Evolutionary conservation across 2,113 vertebrate species (phyloP).

Genomic region (Sciurus niger): DNA sequence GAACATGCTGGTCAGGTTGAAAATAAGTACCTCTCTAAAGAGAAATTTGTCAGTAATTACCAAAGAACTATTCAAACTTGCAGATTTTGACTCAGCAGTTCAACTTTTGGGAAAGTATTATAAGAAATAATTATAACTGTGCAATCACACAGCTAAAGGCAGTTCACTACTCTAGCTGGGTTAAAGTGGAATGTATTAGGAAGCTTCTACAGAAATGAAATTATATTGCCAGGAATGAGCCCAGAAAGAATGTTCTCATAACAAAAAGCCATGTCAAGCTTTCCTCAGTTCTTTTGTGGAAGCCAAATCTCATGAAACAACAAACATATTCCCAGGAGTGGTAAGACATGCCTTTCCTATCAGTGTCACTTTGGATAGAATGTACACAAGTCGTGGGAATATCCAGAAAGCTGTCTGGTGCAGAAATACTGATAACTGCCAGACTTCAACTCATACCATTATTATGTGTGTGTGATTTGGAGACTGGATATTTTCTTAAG

Average conservation of each 20-base stretch:
- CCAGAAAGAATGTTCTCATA: conserved; percentile 73
- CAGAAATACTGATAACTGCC: conserved; percentile 59
- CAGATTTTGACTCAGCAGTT: not conserved
- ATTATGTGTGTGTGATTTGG: not conserved
- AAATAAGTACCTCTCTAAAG: not conserved
- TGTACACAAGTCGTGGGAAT: conserved; percentile 85
- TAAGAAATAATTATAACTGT: conserved; percentile 14
- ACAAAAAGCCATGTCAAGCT: conserved; percentile 65
- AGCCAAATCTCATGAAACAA: conserved; percentile 78
- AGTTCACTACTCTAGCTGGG: too few species aligned
- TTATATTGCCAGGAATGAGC: conserved; percentile 39
- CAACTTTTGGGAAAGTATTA: not conserved
- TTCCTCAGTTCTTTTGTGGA: conserved; percentile 68
- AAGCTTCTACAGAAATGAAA: conserved; percentile 53
- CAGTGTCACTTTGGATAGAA: conserved; percentile 76
- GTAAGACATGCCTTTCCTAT: conserved; percentile 82
- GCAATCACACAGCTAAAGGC: not conserved
- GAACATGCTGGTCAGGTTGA: not conserved
- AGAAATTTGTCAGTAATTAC: not conserved
- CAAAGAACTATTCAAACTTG: not conserved
- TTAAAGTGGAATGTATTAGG: not conserved
- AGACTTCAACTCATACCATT: conserved; percentile 39
- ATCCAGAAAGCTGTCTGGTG: conserved; percentile 72
- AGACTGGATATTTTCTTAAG: conserved; percentile 1
- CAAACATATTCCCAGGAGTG: conserved; percentile 69